Evolutionary conservation across 2,113 vertebrate species (phyloP).

Genomic region (Tamias sibiricus): DNA sequence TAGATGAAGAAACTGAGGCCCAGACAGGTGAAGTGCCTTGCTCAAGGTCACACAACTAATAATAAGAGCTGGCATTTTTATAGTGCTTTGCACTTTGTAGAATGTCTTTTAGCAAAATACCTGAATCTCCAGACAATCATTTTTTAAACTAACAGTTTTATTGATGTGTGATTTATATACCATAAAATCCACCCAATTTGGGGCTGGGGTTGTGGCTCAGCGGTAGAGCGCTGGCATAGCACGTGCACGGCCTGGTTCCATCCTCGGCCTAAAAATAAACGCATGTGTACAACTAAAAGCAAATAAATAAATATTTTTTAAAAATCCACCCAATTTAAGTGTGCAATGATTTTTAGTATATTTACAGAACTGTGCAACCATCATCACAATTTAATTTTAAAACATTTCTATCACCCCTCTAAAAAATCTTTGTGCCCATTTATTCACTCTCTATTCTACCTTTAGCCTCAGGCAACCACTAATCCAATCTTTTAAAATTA

Average conservation of each 20-base stretch:
- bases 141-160: neutral
- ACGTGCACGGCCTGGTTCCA: too few species aligned
- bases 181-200: neutral
- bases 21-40: neutral
- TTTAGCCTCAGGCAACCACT: neutral
- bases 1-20: neutral
- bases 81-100: neutral
- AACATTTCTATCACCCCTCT: neutral
- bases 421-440: neutral
- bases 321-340: constrained; percentile 14
- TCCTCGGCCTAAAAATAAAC: too few species aligned
- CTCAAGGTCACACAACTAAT: neutral
- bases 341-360: neutral
- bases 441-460: neutral
- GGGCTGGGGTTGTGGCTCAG: too few species aligned
- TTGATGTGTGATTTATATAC: neutral
- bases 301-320: too few species aligned
- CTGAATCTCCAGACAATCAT: neutral
- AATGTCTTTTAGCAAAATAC: neutral
- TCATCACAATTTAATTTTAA: constrained; percentile 17
- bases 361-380: constrained; percentile 6
- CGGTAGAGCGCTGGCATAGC: too few species aligned
- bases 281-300: too few species aligned
- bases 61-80: neutral
- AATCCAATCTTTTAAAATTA: neutral